Base-by-base conservation (phyloP, 2,888 invertebrate species). In the Tuberolachnus salignus region DNA sequence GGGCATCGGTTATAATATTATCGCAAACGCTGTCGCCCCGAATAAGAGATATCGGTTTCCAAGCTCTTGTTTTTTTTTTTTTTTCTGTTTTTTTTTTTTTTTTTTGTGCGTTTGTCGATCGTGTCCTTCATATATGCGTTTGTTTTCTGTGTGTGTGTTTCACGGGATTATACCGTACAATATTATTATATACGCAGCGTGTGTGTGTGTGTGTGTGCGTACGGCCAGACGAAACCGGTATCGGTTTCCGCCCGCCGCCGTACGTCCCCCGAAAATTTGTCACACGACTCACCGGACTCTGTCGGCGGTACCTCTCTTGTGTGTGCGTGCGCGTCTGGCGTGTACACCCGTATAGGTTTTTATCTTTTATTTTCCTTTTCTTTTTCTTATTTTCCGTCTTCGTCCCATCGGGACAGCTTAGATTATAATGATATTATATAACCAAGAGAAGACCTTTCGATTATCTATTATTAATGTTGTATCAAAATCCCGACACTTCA, bases 11-110 rank as follows among this genome's bases (percentile, higher is more conserved):
- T 44, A 44, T 53, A 4, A 34, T 34, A n/a, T n/a, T n/a, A 67
- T 73, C 34, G 49, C 73, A 42, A 16, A 44, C 57, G 14, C 63
- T 42, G 73, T 74, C 73, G 64, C 64, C 53, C 53, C 73, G 73
- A 74, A 75, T 75, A 49, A 75, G 57, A 75, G 67, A 67, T 67
- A 75, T 75, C 75, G 75, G 75, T 75, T 75, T 75, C 75, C 75
- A 21, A 67, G 67, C 57, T 75, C 67, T 59, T 49, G 57, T 57
- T 2, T 26, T n/a, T n/a, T n/a, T n/a, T n/a, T n/a, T 34, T 3
- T 34, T 3, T 34, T 34, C 3, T 6, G 34, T 6, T 3, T 34
- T 34, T 34, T 34, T 3, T 34, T 3, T 34, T 34, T n/a, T 34
- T 3, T 34, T 3, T 34, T 34, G 6, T 6, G 34, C 34, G 34